Evolutionary conservation across 2,113 vertebrate species (phyloP), one percentile per base, ranked within the genome.

Genomic region (Ophthalmolycus amberensis): DNA sequence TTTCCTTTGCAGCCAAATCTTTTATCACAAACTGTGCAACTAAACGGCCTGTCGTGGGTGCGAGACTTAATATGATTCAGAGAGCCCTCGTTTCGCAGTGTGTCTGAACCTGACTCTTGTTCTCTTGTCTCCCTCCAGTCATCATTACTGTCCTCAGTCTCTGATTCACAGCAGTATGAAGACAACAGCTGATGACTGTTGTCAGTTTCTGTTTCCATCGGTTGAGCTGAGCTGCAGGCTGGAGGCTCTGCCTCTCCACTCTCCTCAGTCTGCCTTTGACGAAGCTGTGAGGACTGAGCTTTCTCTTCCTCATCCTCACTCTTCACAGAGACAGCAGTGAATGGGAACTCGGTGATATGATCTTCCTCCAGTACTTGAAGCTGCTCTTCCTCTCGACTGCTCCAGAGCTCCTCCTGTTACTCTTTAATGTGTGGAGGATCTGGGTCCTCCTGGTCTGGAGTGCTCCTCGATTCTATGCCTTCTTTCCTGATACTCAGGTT

Each of bases 91-190:
- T 6, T 56, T 56, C 56, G 56, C 37, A 50, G 32, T 25, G 44
- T 52, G 8, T 40, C 62, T 40, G 32, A 50, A 75, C 44, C 42
- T 37, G 42, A 34, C 22, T 56, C 46, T 6, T 42, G 48, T 9
- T 42, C 34, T 56, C 37, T 38, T 9, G 48, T 22, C 34, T 66
- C 62, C 16, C 29, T 76, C 74, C 60, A 66, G 1, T 66, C 34
- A 15, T 66, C 74, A 66, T 40, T 22, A 29, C 46, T 66, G 4
- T 76, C 46, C 74, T 76, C 62, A 76, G 62, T 76, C n/a, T 76
- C 73, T 40, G 73, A 65, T 14, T 20, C 34, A 54, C 34, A 66
- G 4, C 34, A 54, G n/a, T 54, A 9, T 22, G 22, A 65, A 54
- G 62, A 54, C 3, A 22, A 12, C 27, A 63, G 20, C 59, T 46